Evolutionary conservation across 2,113 vertebrate genomes (phyloP).

Genomic region (Neolamprologus hecqui): DNA sequence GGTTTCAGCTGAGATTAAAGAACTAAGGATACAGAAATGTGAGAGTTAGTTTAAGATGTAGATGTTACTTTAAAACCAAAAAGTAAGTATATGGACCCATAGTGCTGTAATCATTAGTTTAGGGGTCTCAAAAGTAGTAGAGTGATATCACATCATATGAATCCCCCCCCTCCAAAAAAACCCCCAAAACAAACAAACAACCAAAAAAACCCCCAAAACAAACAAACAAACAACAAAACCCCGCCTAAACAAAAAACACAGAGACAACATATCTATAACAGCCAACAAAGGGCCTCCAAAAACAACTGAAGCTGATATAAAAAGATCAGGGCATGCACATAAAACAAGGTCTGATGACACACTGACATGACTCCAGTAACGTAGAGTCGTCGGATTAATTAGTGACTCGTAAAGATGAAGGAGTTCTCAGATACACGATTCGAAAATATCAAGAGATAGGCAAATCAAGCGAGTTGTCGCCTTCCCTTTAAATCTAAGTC

Average conservation of each 20-base stretch:
- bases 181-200: fast-evolving
- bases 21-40: not conserved
- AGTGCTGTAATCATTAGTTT: not conserved
- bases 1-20: not conserved
- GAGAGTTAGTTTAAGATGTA: not conserved
- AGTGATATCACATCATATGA: not conserved
- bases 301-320: not conserved
- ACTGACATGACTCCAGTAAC: not conserved
- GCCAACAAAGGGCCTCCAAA: not conserved
- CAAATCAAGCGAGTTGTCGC: not conserved
- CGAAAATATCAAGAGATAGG: not conserved
- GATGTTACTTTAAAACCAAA: not conserved
- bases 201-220: not conserved
- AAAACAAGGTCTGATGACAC: not conserved
- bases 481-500: not conserved
- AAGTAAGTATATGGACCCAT: not conserved
- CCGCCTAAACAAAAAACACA: not conserved
- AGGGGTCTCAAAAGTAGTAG: not conserved
- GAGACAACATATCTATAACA: not conserved
- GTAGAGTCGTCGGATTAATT: not conserved
- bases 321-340: not conserved
- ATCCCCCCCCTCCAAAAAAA: fast-evolving
- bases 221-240: not conserved
- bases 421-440: not conserved
- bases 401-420: not conserved